Evolutionary conservation across 2,888 invertebrate genomes (phyloP), one percentile per base, ranked within the genome.

Genomic region (Dryobotodes eremita): DNA sequence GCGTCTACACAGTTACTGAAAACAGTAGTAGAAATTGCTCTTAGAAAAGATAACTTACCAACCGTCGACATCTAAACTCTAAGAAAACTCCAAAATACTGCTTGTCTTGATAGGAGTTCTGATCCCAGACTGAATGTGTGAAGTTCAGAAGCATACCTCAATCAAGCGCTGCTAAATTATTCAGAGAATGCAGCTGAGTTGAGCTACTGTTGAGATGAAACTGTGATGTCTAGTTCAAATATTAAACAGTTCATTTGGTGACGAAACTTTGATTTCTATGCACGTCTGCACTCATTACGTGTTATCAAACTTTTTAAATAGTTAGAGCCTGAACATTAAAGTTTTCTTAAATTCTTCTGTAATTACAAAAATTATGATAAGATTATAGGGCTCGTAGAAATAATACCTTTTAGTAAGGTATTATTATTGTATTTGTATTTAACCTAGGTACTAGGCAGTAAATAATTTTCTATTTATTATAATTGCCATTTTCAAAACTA

Each of bases 181-280:
- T 46, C 3, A 23, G 15, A 57, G 17, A 48, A 48, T 64, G 7
- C 1, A 7, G n/a, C n/a, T 15, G 13, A 57, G 23, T 68, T 26
- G 48, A 26, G 17, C 53, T 62, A 76, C 62, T 55, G n/a, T 15
- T 46, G 2, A n/a, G n/a, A n/a, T 46, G 46, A 46, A n/a, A 31
- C 26, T 50, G 42, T 59, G 53, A 23, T 20, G 26, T 6, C 48
- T 55, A 10, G 42, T 42, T 68, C 57, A 79, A 79, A 59, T 50
- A 79, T 59, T 50, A 31, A 50, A 23, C 26, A n/a, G 55, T 50
- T 59, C 79, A 79, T 79, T 77, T 48, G 57, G 55, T 79, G 55
- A 4, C 26, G 42, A 59, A 68, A 79, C 36, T 59, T 68, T 59
- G 57, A 50, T 26, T 36, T 10, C 26, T 23, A 59, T 50, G 50